Base-by-base conservation (phyloP, 1,140 invertebrate species). In the Aporrectodea caliginosa region DNA sequence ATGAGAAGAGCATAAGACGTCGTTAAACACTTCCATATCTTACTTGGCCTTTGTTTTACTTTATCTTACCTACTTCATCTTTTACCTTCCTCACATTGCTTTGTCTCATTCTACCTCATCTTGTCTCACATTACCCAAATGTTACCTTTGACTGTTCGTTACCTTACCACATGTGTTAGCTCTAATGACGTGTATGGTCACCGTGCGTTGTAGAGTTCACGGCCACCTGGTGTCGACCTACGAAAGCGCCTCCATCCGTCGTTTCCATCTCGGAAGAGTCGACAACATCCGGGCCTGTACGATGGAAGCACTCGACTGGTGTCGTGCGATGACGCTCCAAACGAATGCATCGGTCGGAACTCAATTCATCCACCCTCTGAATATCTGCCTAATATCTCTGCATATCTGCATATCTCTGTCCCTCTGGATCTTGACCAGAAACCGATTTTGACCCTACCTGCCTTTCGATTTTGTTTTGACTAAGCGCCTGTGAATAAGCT, bases 281-380 rank as follows among this genome's bases (percentile, higher is more conserved):
- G 98, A 99, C 88, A 97, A 95, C 87, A 99, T 99, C 83, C 90
- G 98, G 69, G 94, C 97, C 0, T 95, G 95, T 1, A 97, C 95
- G 81, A 91, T 91, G 2, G 94, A 97, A 85, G 94, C 95, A 0
- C 88, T 95, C 58, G 91, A 92, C n/a, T 99, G 97, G 97, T 93
- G 93, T 0, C 92, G 93, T 81, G 93, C 95, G 35, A 98, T 98
- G 96, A 83, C 84, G 1, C 87, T 86, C 29, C 83, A 86, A 73
- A 83, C 82, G 0, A 82, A 86, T 69, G 75, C 82, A 0, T 83
- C 86, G 75, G 88, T 89, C 82, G 84, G 85, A 58, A 58, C 43
- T 58, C 43, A 22, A 58, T 58, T 22, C 6, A 6, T 12, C 43
- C 43, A 6, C 22, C 6, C 43, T 58, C 43, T 22, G 6, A 12